These are phyloP conservation scores for Drosophila trapezifrons DNA, from an alignment of 1,140 invertebrate genomes.

Conservation along the genomic window DNA sequence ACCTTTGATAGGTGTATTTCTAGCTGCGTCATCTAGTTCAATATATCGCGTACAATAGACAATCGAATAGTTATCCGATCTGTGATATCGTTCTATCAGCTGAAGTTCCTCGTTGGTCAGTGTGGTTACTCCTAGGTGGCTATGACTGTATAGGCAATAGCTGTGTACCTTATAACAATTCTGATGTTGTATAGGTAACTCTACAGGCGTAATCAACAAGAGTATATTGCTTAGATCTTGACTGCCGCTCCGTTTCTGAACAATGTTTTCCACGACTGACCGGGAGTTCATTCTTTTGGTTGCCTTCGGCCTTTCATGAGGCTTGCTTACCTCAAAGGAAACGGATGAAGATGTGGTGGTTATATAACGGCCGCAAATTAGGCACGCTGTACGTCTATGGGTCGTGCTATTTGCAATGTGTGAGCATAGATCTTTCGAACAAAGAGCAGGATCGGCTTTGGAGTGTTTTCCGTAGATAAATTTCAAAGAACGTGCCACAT, in stretches of 20 bases:
- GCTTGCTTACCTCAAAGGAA: not conserved
- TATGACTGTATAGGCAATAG: not conserved
- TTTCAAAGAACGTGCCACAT: not conserved
- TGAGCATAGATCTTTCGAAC: not conserved
- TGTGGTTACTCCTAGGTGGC: not conserved
- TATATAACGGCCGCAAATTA: not conserved
- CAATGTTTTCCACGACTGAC: not conserved
- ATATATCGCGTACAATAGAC: not conserved
- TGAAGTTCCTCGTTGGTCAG: not conserved
- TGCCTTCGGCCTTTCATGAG: not conserved
- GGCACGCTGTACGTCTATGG: not conserved
- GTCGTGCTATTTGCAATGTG: not conserved
- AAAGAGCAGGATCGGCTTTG: not conserved
- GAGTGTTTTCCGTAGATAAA: not conserved
- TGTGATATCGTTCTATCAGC: not conserved
- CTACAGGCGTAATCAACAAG: not conserved
- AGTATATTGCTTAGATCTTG: not conserved
- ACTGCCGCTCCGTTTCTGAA: not conserved
- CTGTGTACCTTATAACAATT: not conserved
- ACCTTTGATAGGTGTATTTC: not conserved
- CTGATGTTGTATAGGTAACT: not conserved
- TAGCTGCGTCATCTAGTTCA: not conserved
- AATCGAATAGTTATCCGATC: not conserved
- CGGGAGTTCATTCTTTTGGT: not conserved
- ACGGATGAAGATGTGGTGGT: not conserved